Conservation (phyloP, 2,113 vertebrate species). For the Planiliza haematocheilus region DNA sequence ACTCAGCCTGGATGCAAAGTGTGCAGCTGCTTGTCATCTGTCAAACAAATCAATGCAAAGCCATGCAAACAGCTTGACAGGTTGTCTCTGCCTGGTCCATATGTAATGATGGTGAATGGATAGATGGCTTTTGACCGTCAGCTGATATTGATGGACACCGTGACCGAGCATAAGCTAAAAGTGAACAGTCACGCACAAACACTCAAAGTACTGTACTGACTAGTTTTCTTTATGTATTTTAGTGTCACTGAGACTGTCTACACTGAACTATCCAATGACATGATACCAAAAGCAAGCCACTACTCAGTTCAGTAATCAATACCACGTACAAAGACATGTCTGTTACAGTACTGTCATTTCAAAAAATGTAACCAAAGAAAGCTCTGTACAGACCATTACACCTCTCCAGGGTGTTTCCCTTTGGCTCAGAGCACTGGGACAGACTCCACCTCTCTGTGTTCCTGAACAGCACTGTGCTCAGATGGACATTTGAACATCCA, state of each 20-base stretch:
- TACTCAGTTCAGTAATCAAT: too few species aligned
- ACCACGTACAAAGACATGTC: too few species aligned
- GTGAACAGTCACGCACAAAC: too few species aligned
- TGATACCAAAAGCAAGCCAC: neutral
- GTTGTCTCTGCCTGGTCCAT: neutral
- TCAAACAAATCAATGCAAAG: conserved; percentile 80
- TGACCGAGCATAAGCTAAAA: neutral
- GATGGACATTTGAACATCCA: neutral
- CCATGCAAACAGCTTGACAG: conserved; percentile 76
- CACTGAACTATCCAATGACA: neutral
- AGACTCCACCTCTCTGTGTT: conserved; percentile 2
- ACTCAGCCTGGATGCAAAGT: conserved; percentile 76
- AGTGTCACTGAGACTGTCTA: neutral
- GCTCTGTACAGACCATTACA: too few species aligned
- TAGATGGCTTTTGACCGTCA: neutral
- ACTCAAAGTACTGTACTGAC: too few species aligned
- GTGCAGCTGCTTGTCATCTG: conserved; percentile 46
- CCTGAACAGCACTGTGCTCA: neutral
- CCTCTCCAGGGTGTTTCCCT: neutral
- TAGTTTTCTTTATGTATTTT: neutral
- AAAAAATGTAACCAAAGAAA: neutral
- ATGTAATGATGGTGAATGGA: too few species aligned
- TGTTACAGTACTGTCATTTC: conserved; percentile 16
- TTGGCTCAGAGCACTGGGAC: conserved; percentile 28
- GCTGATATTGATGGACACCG: neutral